A percentile compares a stretch with the other conserved stretches of the same genome.
phyloP scores from a whole-genome alignment of 2,113 vertebrate species.

The Tursiops truncatus region DNA sequence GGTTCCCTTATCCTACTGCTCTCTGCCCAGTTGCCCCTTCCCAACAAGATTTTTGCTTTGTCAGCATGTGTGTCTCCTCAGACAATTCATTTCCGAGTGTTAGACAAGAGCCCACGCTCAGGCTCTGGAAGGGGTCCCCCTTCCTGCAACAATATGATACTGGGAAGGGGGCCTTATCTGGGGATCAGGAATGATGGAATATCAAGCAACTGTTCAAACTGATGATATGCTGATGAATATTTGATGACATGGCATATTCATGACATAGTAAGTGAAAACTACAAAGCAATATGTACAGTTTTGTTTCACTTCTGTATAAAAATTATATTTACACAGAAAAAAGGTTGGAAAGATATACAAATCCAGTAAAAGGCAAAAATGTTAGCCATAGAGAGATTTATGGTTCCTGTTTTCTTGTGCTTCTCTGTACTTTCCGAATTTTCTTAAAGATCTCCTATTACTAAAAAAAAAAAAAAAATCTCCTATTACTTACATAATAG shows the following conservation, averaged over 20 bases:
- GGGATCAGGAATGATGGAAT: background rate
- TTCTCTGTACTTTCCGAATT: conserved; percentile 19
- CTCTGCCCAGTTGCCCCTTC: background rate
- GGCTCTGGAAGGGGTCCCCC: background rate
- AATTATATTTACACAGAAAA: background rate
- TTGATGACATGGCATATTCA: background rate
- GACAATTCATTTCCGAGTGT: background rate
- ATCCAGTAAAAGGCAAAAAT: background rate
- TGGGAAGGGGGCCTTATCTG: background rate
- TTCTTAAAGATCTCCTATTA: background rate
- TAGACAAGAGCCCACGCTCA: background rate
- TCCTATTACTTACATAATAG: too few species aligned
- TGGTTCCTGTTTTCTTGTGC: background rate
- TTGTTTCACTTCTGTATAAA: background rate
- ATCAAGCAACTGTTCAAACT: background rate
- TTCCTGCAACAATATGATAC: background rate
- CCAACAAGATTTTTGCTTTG: background rate
- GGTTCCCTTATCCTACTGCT: background rate
- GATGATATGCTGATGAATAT: background rate
- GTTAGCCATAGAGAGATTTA: background rate
- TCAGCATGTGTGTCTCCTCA: background rate
- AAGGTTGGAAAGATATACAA: background rate
- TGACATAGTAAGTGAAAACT: background rate
- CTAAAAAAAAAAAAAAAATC: background rate
- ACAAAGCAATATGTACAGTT: background rate